Evolutionary conservation across 2,113 vertebrate genomes (phyloP), one percentile per base, ranked within the genome.

Genomic region (Spea bombifrons): DNA sequence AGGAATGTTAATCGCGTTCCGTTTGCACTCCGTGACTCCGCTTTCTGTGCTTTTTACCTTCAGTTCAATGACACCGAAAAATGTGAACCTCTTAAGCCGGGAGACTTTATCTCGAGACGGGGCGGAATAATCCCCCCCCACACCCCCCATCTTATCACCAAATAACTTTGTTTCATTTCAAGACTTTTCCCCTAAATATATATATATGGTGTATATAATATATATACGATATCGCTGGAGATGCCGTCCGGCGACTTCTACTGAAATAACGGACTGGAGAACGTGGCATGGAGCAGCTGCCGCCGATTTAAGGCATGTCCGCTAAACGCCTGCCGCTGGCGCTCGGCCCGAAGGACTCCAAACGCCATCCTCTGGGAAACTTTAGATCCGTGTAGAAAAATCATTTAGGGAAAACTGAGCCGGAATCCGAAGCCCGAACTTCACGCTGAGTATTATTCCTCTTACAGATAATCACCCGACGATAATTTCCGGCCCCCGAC

Each of bases 301-400:
- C 65, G 67, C 66, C 57, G 66, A 80, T 80, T 63, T 59, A 67
- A 78, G 15, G 47, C 71, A 80, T 73, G 71, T 77, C 80, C 75
- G 61, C 80, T 83, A 71, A 77, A 66, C 59, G 48, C 59, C 66
- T 81, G 2, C 30, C 65, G 78, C 45, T 73, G 78, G 73, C 74
- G 69, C 52, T 7, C 3, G 82, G 57, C 68, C 74, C 76, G 55
- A 53, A 84, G 78, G 76, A 66, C 44, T 0, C 48, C 82, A 30
- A 47, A 64, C 52, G n/a, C 64, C 50, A 82, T 65, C 81, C 81
- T 80, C 80, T 70, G 84, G 85, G 84, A 86, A 83, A 82, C 0
- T 5, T 66, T 74, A 55, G 63, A 85, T 65, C 71, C 77, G 50
- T 44, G 59, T 66, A 79, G 70, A 79, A 65, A 78, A 66, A 57